A percentile compares a stretch with the other conserved stretches of the same genome.
These are phyloP conservation scores for Beris morrisii DNA, from an alignment of 2,888 invertebrate species.

Conservation along the genomic window DNA sequence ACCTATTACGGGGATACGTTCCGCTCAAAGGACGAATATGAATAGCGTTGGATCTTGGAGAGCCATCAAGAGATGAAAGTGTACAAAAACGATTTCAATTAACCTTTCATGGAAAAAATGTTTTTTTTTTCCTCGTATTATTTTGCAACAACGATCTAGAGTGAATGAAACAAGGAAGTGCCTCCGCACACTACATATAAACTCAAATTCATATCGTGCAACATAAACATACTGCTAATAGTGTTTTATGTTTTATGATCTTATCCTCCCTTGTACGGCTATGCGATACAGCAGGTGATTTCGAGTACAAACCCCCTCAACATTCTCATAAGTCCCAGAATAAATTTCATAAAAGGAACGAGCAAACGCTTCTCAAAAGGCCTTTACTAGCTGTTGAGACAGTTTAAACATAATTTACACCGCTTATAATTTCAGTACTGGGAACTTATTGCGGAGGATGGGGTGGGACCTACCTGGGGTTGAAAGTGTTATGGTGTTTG, in stretches of 20 bases:
- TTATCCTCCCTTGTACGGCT: slow-evolving; percentile 33
- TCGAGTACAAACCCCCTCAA: slow-evolving; percentile 19
- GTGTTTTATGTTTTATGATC: slow-evolving; percentile 39
- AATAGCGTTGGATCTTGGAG: slow-evolving; percentile 27
- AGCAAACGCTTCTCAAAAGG: slow-evolving; percentile 28
- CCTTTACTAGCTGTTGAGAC: slow-evolving; percentile 34
- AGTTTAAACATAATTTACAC: slow-evolving; percentile 41
- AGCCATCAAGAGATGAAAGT: slow-evolving; percentile 38
- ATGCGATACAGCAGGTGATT: slow-evolving; percentile 27
- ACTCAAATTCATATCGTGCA: slow-evolving; percentile 29
- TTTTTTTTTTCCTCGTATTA: slow-evolving; percentile 27
- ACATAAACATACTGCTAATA: slow-evolving; percentile 34
- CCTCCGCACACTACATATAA: slow-evolving; percentile 16
- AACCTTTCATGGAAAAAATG: slow-evolving; percentile 39
- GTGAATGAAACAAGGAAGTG: slow-evolving; percentile 31
- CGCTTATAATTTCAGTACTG: slow-evolving; percentile 38
- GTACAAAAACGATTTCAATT: slow-evolving; percentile 41
- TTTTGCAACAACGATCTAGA: slow-evolving; percentile 7
- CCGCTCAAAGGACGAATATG: slow-evolving; percentile 35
- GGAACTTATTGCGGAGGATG: slow-evolving; percentile 9
- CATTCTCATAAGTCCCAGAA: slow-evolving; percentile 20
- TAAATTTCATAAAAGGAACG: slow-evolving; percentile 32
- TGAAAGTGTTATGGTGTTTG: no score
- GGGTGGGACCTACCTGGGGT: neutral
- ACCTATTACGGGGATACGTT: slow-evolving; percentile 35